phyloP scores from a whole-genome alignment of 1,140 invertebrate genomes.

The Pectinophora gossypiella region DNA sequence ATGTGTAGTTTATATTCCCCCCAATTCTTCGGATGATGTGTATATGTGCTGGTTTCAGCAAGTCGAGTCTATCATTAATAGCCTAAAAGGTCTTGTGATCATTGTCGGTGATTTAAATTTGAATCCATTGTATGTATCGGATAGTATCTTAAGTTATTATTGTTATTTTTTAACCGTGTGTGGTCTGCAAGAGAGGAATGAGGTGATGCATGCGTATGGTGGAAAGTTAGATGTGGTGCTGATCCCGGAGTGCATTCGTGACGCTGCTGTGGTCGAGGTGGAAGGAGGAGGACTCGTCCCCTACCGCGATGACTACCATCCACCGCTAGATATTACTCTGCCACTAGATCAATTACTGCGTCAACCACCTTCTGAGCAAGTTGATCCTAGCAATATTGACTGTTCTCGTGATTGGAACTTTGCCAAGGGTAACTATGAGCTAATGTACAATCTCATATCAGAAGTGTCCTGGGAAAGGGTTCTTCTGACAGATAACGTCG shows the following conservation, averaged over 20 bases:
- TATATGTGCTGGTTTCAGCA: slow-evolving; percentile 2
- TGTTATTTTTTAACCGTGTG: slow-evolving; percentile 5
- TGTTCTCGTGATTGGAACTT: slow-evolving; percentile 1
- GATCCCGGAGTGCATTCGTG: background rate
- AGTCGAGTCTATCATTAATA: background rate
- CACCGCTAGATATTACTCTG: background rate
- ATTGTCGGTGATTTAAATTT: slow-evolving; percentile 6
- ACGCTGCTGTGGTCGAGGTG: background rate
- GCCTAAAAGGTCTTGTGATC: background rate
- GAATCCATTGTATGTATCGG: background rate
- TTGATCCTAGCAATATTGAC: slow-evolving; percentile 8
- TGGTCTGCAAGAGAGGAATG: background rate
- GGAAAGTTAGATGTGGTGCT: slow-evolving; percentile 9
- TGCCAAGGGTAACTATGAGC: slow-evolving; percentile 2
- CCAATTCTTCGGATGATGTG: background rate
- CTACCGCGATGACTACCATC: slow-evolving; percentile 4
- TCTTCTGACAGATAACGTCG: background rate
- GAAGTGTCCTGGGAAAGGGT: background rate
- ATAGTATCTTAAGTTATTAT: slow-evolving; percentile 4
- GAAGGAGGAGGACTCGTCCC: background rate
- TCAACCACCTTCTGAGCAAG: no score
- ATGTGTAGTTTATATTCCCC: slow-evolving; percentile 6
- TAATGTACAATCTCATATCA: background rate
- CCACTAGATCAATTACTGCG: no score
- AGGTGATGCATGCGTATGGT: slow-evolving; percentile 1